Percentiles rank a stretch among this genome's conserved stretches.
Conservation (phyloP, 2,888 invertebrate genomes). For the Cantharis rufa region DNA sequence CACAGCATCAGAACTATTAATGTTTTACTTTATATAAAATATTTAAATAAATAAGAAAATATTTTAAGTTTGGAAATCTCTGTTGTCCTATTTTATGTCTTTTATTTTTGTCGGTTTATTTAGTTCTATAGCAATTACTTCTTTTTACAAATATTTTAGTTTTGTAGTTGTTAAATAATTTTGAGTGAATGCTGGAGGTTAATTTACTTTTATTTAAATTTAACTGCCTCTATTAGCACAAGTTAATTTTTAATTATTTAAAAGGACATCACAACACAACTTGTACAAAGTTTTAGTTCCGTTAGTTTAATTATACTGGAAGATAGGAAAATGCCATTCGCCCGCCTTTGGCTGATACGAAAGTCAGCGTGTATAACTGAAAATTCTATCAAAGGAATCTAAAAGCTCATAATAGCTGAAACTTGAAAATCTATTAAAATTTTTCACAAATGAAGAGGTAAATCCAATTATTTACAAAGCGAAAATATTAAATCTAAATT, state of each 20-base stretch:
- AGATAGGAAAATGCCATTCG: not conserved
- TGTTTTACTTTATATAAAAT: too few relatives aligned
- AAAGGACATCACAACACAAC: not conserved
- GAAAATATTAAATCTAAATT: not conserved
- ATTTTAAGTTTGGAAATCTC: too few relatives aligned
- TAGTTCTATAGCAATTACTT: too few relatives aligned
- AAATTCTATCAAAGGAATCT: not conserved
- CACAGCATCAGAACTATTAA: too few relatives aligned
- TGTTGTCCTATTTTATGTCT: too few relatives aligned
- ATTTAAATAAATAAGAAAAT: too few relatives aligned
- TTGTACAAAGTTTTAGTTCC: not conserved
- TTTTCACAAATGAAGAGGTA: not conserved
- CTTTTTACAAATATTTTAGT: too few relatives aligned
- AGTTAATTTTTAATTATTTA: not conserved
- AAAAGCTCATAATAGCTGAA: not conserved
- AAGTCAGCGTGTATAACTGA: not conserved
- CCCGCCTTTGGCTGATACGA: not conserved
- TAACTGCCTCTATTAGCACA: not conserved
- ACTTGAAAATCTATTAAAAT: not conserved
- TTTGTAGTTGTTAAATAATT: not conserved
- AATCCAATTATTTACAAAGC: not conserved
- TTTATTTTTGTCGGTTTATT: too few relatives aligned
- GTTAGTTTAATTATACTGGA: not conserved
- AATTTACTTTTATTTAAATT: not conserved
- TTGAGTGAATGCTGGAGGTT: not conserved